phyloP scores from a whole-genome alignment of 2,797 vertebrate species.

The Paedocypris micromegethes region DNA sequence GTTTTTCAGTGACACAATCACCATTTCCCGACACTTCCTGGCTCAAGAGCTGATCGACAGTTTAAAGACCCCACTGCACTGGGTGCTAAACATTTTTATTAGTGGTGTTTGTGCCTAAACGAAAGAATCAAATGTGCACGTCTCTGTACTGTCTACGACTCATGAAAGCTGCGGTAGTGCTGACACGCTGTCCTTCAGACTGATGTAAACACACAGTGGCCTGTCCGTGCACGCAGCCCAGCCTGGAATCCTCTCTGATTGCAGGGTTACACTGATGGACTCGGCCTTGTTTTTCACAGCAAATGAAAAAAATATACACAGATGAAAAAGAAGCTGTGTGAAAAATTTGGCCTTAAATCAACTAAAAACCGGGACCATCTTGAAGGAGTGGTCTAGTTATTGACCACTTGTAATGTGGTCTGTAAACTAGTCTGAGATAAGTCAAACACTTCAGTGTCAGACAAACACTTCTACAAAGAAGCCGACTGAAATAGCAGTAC shows the following conservation, averaged over 20 bases:
- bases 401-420: too few relatives aligned
- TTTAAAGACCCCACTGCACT: not conserved
- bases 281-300: slow-evolving; percentile 49
- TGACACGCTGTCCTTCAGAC: slow-evolving; percentile 14
- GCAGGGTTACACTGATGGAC: slow-evolving; percentile 69
- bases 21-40: slow-evolving; percentile 23
- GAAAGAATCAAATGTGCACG: too few relatives aligned
- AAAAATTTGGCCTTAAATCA: not conserved
- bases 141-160: too few relatives aligned
- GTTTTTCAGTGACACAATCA: slow-evolving; percentile 51
- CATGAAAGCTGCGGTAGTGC: too few relatives aligned
- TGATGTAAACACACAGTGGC: slow-evolving; percentile 40
- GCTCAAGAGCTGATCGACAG: slow-evolving; percentile 17
- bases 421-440: too few relatives aligned
- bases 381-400: too few relatives aligned
- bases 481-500: too few relatives aligned
- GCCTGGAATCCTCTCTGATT: slow-evolving; percentile 72
- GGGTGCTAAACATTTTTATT: too few relatives aligned
- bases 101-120: too few relatives aligned
- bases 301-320: slow-evolving; percentile 25
- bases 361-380: too few relatives aligned
- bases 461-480: too few relatives aligned
- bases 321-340: slow-evolving; percentile 1
- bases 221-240: slow-evolving; percentile 64
- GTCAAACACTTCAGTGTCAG: too few relatives aligned